Evolutionary conservation across 2,113 vertebrate genomes (phyloP).

Genomic region (Cygnus atratus): DNA sequence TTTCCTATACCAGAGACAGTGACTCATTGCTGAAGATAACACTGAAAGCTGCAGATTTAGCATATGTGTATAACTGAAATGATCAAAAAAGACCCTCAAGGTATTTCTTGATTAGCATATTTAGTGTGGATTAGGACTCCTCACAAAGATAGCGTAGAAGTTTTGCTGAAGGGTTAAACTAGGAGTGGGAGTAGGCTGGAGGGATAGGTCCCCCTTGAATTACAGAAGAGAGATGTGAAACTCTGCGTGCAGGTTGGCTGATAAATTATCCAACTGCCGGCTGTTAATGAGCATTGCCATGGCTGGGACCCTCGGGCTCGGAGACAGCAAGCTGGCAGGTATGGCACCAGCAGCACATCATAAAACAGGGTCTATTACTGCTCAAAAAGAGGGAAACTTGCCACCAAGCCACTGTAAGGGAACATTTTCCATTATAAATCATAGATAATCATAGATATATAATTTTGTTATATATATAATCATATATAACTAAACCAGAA

Average conservation of each 20-base stretch:
- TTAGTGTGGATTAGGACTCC: neutral
- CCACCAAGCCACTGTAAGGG: neutral
- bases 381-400: neutral
- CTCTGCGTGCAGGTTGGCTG: neutral
- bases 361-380: neutral
- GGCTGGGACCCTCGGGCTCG: neutral
- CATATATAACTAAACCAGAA: neutral
- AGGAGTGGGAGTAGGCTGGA: neutral
- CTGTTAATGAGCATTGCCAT: neutral
- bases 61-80: neutral
- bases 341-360: neutral
- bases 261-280: slow-evolving; percentile 19
- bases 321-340: neutral
- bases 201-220: neutral
- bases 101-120: slow-evolving; percentile 3
- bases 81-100: neutral
- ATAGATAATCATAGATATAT: neutral
- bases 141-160: accelerated
- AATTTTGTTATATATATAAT: neutral
- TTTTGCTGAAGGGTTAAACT: slow-evolving; percentile 23
- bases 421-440: neutral
- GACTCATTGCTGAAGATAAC: neutral
- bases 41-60: neutral
- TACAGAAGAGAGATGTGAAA: neutral
- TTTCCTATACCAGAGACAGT: neutral